Base-by-base conservation (phyloP, 1,140 invertebrate species). In the Hypothenemus hampei region DNA sequence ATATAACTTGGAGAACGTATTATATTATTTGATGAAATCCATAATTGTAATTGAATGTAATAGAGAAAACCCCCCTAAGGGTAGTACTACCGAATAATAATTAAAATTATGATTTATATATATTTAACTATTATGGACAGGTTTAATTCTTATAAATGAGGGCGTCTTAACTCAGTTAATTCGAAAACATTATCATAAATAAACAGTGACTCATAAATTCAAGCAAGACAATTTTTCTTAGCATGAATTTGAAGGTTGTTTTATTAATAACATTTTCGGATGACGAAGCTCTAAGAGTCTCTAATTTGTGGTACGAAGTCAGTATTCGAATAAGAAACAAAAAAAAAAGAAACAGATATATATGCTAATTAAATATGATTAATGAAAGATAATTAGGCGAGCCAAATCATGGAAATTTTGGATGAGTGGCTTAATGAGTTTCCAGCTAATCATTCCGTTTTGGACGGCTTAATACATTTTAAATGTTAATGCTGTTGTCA, bases 341-440 rank as follows among this genome's bases (percentile, higher is more conserved):
- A 40, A 52, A 40, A 52, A 43, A 52, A 52, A 52, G 44, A 52
- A n/a, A n/a, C n/a, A n/a, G n/a, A n/a, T n/a, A n/a, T n/a, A 54
- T 54, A 56, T 48, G 44, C 45, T 56, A 56, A 56, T 56, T 56
- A 56, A 56, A 56, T 48, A 56, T 56, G 53, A 56, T 56, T 56
- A 56, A 56, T 56, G 53, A 33, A 54, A 6, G 53, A 56, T 56
- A 56, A 56, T 56, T 56, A 56, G 45, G 44, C 44, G 26, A 16
- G 26, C 37, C 36, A 45, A 56, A 48, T 56, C 53, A 41, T 48
- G 45, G 44, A 56, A 56, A 46, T 53, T 54, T 52, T 13, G 26
- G 41, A 44, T 22, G 50, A 16, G 43, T 33, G 11, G 36, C 35
- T 48, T 56, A 56, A 56, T 56, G 44, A 56, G 47, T 56, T 56